Base-by-base conservation (phyloP, 2,888 invertebrate species). In the Rhagium mordax region DNA sequence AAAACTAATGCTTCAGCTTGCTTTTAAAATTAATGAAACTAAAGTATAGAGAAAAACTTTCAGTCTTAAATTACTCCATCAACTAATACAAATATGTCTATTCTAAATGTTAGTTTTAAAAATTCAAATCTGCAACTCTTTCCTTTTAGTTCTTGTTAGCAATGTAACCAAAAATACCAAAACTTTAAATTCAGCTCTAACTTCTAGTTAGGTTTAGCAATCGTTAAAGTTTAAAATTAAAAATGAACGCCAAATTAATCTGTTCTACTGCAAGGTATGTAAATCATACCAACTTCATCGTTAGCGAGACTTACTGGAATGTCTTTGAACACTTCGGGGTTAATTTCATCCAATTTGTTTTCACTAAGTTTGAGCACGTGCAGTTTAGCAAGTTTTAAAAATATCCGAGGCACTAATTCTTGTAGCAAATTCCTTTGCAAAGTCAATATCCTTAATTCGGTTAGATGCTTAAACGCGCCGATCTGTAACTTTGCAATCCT, bases 271-370 rank as follows among this genome's bases (percentile, higher is more conserved):
- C 41, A 15, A 2, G 41, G 41, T 41, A n/a, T 41, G 41, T n/a
- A 41, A 41, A 41, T 41, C n/a, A 41, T 0, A 41, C 4, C 27
- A 16, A n/a, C 15, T n/a, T 16, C 57, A 59, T 41, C 41, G 13
- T 51, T 51, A 20, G 29, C 48, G 18, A 47, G 51, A 85, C 90
- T 89, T 86, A 91, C 91, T 87, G 90, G 89, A 79, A 91, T 89
- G 87, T 94, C 94, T 85, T 93, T 94, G 87, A 94, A 94, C 60
- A 94, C 93, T 88, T 95, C 95, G 8, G 95, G 94, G 83, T 92
- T 92, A 72, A 96, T 89, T 84, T 95, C 94, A 64, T 90, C 88
- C 62, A 95, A 87, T 59, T 93, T 92, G 88, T 96, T 96, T 79
- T 92, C 91, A 86, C 94, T 94, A 79, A 96, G 88, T 87, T 95